Evolutionary conservation across 2,888 invertebrate species (phyloP), one percentile per base, ranked within the genome.

Genomic region (Steinernema hermaphroditum): DNA sequence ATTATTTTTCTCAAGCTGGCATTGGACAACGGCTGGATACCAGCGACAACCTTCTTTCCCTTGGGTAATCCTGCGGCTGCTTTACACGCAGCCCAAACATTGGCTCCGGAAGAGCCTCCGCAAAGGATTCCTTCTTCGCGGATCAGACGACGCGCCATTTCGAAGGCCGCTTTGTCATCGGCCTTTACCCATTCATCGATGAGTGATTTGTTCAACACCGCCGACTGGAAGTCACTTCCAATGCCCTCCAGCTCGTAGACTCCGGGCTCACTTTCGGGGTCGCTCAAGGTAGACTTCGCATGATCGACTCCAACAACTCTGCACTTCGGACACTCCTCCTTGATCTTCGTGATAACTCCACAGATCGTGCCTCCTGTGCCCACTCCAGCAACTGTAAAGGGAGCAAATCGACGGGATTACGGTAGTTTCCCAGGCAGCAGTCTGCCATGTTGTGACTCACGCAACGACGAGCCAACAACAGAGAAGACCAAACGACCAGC

Each of bases 191-290:
- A 89, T 93, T 93, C 88, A 83, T 74, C 80, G 24, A 83, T 80
- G 14, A 88, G 89, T 73, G 78, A 77, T 81, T 88, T 85, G 87
- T 91, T 91, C 76, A 94, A 89, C 14, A 94, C 93, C 0, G 93
- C 92, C 1, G 97, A 96, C 70, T 94, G 88, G 87, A 98, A 98
- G 88, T 97, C 96, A 87, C 97, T 97, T 1, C 97, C 97, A 78
- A 93, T 92, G 57, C 94, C 95, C 68, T 81, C 81, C 69, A 94
- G 93, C 89, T 97, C 96, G 87, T 97, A 98, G 80, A 91, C 90
- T 14, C 74, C 73, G 0, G 90, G 89, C 81, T 92, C 91, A 0
- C 90, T 89, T 50, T 87, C 72, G 50, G 83, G 82, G 70, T 84
- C 82, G 81, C 88, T 96, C 37, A 98, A 89, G 79, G 95, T 91